phyloP scores from a whole-genome alignment of 2,888 invertebrate genomes.

The Nowickia ferox region DNA sequence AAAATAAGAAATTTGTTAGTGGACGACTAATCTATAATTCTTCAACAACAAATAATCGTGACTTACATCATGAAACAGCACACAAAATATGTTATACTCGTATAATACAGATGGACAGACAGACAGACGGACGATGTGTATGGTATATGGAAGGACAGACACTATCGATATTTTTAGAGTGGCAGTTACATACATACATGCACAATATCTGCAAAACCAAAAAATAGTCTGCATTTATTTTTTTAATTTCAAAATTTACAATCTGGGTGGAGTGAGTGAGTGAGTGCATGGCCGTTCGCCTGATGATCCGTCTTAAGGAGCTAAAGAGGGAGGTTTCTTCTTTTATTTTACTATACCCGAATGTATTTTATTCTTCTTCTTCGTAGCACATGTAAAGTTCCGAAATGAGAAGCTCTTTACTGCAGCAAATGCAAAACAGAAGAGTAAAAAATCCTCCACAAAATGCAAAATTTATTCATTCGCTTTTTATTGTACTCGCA shows the following conservation, averaged over 20 bases:
- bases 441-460: constrained; percentile 24
- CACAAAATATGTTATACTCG: constrained; percentile 43
- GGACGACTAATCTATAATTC: constrained; percentile 68
- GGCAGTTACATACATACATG: constrained; percentile 55
- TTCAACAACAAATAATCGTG: constrained; percentile 72
- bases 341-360: constrained; percentile 12
- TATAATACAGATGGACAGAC: constrained; percentile 20
- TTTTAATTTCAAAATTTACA: constrained; percentile 26
- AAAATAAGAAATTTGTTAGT: constrained; percentile 47
- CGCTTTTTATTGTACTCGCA: constrained; percentile 54
- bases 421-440: neutral
- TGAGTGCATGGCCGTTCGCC: constrained; percentile 1
- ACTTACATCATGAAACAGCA: constrained; percentile 71
- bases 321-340: constrained; percentile 45
- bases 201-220: constrained; percentile 30
- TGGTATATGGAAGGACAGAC: constrained; percentile 26
- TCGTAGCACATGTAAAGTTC: constrained; percentile 28
- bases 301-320: constrained; percentile 34
- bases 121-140: constrained; percentile 21
- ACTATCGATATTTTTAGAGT: constrained; percentile 50
- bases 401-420: constrained; percentile 39
- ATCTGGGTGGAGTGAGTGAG: constrained; percentile 56
- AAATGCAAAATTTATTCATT: constrained; percentile 60
- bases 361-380: neutral
- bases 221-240: constrained; percentile 50